These are phyloP conservation scores for Oncorhynchus clarkii DNA, from an alignment of 2,113 vertebrate genomes.

Conservation along the genomic window DNA sequence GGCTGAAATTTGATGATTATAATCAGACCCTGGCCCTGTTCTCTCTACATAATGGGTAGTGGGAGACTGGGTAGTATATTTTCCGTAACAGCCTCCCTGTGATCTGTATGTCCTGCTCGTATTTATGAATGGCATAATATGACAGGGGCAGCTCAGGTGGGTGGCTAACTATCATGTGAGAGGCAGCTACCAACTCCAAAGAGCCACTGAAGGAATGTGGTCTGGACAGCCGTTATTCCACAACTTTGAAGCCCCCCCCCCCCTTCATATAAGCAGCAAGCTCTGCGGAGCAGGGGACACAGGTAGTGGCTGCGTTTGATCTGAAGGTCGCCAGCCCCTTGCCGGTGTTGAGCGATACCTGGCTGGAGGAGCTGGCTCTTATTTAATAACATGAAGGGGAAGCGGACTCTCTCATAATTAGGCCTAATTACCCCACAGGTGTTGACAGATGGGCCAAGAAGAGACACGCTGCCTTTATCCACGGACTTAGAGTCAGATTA, in stretches of 20 bases:
- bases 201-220: slow-evolving; percentile 80
- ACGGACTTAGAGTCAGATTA: slow-evolving; percentile 98
- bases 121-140: slow-evolving; percentile 77
- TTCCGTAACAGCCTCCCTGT: slow-evolving; percentile 64
- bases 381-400: slow-evolving; percentile 99
- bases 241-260: slow-evolving; percentile 85
- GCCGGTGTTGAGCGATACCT: slow-evolving; percentile 92
- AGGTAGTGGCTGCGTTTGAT: slow-evolving; percentile 97
- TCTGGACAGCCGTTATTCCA: slow-evolving; percentile 69
- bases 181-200: slow-evolving; percentile 34
- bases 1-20: slow-evolving; percentile 64
- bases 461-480: slow-evolving; percentile 99
- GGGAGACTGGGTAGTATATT: slow-evolving; percentile 62
- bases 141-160: slow-evolving; percentile 60
- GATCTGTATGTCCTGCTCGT: slow-evolving; percentile 52
- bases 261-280: slow-evolving; percentile 44
- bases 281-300: slow-evolving; percentile 69
- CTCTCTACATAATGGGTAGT: slow-evolving; percentile 62
- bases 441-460: slow-evolving; percentile 97
- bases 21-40: slow-evolving; percentile 61
- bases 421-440: slow-evolving; percentile 99
- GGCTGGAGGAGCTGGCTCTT: slow-evolving; percentile 90
- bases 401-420: slow-evolving; percentile 99
- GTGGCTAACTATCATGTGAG: slow-evolving; percentile 64
- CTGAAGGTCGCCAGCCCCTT: slow-evolving; percentile 91